Base-by-base conservation (phyloP, 2,113 vertebrate species). In the Crypturellus undulatus region DNA sequence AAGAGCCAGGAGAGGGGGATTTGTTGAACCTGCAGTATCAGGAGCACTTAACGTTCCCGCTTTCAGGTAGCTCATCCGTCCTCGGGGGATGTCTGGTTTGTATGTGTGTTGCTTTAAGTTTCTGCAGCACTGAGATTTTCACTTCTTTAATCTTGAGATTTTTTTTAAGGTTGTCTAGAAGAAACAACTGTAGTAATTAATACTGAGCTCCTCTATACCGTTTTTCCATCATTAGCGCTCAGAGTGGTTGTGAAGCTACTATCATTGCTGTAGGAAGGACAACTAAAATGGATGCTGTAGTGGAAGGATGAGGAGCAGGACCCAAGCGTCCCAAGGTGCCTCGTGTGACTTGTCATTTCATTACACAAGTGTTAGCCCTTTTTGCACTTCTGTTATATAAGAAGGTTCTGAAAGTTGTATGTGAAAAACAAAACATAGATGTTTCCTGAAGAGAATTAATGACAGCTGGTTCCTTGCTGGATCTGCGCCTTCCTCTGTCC, bases 131-230 rank as follows among this genome's bases (percentile, higher is more conserved):
- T 15, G 34, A 7, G 8, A 10, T 18, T 42, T 47, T 52, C 24
- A 40, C n/a, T 65, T 43, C 26, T 43, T 26, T 40, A 3, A 36
- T 20, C 56, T n/a, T 64, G 58, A 38, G 43, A n/a, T 10, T 71
- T 38, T 72, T 67, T 78, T 72, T 47, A 45, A 34, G 49, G 32
- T 51, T 28, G 45, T 30, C 45, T 26, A 43, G 32, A 60, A 60
- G 5, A 21, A 43, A 6, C 13, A 43, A 16, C 16, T 24, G 32
- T 24, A 49, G 34, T 40, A 19, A 7, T 18, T 59, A 10, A 10
- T 8, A 3, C 24, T 4, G 1, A 22, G 36, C 15, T 78, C 32
- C 20, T 17, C 42, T 30, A 1, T 12, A 28, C 26, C 4, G 1
- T 32, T 24, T 42, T 52, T 24, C 24, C 14, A 5, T 6, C 5